Evolutionary conservation across 2,113 vertebrate genomes (phyloP).

Genomic region (Clupea harengus): DNA sequence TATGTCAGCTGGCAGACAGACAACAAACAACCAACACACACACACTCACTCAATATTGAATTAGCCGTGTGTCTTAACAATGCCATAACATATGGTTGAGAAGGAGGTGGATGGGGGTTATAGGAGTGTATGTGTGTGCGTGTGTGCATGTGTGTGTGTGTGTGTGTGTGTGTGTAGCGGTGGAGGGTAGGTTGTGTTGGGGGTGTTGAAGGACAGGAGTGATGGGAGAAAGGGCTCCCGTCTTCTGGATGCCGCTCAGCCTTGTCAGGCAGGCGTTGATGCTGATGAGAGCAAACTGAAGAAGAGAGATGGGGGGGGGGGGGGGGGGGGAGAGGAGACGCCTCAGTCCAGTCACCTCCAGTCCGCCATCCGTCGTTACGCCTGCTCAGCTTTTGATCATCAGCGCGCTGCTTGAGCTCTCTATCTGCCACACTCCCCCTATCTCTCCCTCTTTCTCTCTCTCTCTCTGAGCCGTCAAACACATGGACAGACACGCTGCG

Average conservation of each 20-base stretch:
- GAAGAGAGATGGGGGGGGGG: neutral
- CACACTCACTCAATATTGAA: neutral
- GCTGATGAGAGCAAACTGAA: slow-evolving; percentile 68
- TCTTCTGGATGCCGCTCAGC: slow-evolving; percentile 30
- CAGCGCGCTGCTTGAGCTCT: slow-evolving; percentile 32
- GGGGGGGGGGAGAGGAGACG: slow-evolving; percentile 32
- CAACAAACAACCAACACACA: neutral
- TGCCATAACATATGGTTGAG: neutral
- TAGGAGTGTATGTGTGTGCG: slow-evolving; percentile 25
- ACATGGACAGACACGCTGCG: slow-evolving; percentile 38
- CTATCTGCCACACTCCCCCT: slow-evolving; percentile 22
- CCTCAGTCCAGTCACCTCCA: slow-evolving; percentile 55
- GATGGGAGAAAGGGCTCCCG: slow-evolving; percentile 33
- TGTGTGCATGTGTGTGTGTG: slow-evolving; percentile 39
- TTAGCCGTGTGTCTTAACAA: neutral
- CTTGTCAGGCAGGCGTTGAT: slow-evolving; percentile 55
- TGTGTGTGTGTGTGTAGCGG: slow-evolving; percentile 24
- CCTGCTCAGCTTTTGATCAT: slow-evolving; percentile 65
- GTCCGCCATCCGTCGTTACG: slow-evolving; percentile 46
- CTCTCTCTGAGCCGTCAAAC: slow-evolving; percentile 32
- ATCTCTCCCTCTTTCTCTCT: slow-evolving; percentile 45
- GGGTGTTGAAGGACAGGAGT: slow-evolving; percentile 7
- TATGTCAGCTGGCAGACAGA: neutral
- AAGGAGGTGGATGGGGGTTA: neutral
- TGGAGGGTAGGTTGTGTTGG: neutral